Base-by-base conservation (phyloP, 1,140 invertebrate species). In the Eupristina koningsbergeri region DNA sequence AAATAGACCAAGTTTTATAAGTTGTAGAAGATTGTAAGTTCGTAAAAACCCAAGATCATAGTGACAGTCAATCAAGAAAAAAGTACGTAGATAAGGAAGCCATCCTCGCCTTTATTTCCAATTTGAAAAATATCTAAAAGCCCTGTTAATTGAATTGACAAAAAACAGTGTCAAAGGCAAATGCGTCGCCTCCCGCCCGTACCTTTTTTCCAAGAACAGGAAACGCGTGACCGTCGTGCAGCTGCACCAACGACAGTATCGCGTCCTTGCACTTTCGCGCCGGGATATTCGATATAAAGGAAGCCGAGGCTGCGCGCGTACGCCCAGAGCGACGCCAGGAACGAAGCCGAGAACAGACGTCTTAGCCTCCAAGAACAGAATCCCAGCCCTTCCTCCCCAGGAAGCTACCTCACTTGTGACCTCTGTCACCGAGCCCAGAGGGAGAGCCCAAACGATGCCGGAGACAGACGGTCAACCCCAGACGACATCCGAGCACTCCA, bases 271-370 rank as follows among this genome's bases (percentile, higher is more conserved):
- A 83, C 75, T 78, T 77, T 76, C 73, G 73, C 74, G 64, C 39
- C 39, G 71, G 84, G 81, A 80, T 89, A 89, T 88, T 86, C 61
- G 41, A 85, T 92, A 92, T 92, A 92, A 92, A 92, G 89, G 89
- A 91, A 91, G 89, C 88, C 85, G 87, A 86, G 64, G 84, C 87
- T 85, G 87, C 87, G 81, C 85, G 79, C 73, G 64, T 69, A 85
- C 84, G 85, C 84, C 58, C 89, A 92, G 67, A 71, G 11, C 39
- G 19, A 2, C 22, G 36, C 3, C 19, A 26, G 29, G 34, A 71
- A 19, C 67, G 6, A 41, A 71, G 67, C 6, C 6, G 39, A 71
- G n/a, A n/a, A n/a, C n/a, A n/a, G 17, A 71, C 39, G 67, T 41
- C 26, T 22, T 19, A 58, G 22, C 53, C n/a, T n/a, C n/a, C n/a